Conservation (phyloP, 2,113 vertebrate species). For the Myrmophylax atrothorax region DNA sequence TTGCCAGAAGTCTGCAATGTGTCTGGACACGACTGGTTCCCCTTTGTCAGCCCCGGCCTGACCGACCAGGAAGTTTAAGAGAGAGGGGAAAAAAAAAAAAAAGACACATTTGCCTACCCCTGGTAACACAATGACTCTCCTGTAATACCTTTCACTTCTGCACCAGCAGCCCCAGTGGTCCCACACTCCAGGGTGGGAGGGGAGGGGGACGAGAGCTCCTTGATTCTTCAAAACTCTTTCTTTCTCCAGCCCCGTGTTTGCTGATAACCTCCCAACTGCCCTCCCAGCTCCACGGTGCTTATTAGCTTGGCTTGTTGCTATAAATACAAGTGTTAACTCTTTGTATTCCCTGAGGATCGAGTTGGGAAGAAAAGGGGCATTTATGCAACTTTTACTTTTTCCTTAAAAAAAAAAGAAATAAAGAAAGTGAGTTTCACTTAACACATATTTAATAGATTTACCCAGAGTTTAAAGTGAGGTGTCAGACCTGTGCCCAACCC, state of each 20-base stretch:
- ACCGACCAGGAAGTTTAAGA: slow-evolving; percentile 76
- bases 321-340: slow-evolving; percentile 56
- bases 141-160: slow-evolving; percentile 51
- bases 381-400: not conserved
- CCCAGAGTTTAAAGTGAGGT: not conserved
- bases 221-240: slow-evolving; percentile 25
- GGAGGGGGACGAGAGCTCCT: not conserved
- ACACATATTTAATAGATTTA: not conserved
- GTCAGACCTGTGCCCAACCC: not conserved
- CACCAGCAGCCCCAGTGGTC: not conserved
- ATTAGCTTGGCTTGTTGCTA: slow-evolving; percentile 56
- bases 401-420: not conserved
- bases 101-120: not conserved
- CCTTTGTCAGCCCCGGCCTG: slow-evolving; percentile 74
- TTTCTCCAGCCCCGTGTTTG: not conserved
- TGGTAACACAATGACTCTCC: slow-evolving; percentile 35
- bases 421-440: not conserved
- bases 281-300: slow-evolving; percentile 28
- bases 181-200: not conserved
- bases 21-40: slow-evolving; percentile 79
- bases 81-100: not conserved
- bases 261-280: slow-evolving; percentile 46
- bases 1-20: slow-evolving; percentile 84
- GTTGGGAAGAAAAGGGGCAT: not conserved
- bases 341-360: not conserved